These are phyloP conservation scores for Hydrocynus forskahlii DNA, from an alignment of 2,797 vertebrate genomes.

Conservation along the genomic window DNA sequence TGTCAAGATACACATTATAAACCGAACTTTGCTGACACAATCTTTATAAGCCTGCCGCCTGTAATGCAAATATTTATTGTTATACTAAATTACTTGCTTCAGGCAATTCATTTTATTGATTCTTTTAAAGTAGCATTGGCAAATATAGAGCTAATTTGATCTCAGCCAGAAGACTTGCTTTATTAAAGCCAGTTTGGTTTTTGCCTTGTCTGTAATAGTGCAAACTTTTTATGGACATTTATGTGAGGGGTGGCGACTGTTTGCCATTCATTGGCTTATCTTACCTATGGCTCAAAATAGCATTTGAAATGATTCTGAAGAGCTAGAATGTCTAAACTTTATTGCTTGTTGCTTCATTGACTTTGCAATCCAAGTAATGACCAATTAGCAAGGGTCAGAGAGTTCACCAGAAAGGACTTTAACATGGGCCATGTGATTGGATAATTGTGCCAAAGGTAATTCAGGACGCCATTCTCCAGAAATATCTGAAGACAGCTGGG, in stretches of 20 bases:
- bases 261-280: background rate
- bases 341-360: background rate
- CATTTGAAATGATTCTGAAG: background rate
- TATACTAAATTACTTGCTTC: background rate
- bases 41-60: conserved; percentile 28
- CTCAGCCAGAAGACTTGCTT: background rate
- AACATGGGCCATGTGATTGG: conserved; percentile 36
- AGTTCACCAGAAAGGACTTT: conserved; percentile 13
- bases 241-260: background rate
- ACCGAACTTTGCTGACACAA: conserved; percentile 60
- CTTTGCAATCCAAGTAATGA: conserved; percentile 6
- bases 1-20: conserved; percentile 46
- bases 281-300: background rate
- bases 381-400: conserved; percentile 28
- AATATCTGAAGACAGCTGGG: conserved; percentile 67
- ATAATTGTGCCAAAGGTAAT: conserved; percentile 64
- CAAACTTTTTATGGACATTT: background rate
- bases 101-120: background rate
- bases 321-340: background rate
- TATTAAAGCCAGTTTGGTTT: background rate
- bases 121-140: background rate
- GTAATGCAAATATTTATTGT: background rate
- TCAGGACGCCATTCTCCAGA: conserved; percentile 62
- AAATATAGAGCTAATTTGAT: background rate
- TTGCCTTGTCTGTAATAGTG: background rate